Percentiles rank a stretch among this genome's conserved stretches.
phyloP scores from a whole-genome alignment of 2,888 invertebrate species.

The Ectemnius continuus region DNA sequence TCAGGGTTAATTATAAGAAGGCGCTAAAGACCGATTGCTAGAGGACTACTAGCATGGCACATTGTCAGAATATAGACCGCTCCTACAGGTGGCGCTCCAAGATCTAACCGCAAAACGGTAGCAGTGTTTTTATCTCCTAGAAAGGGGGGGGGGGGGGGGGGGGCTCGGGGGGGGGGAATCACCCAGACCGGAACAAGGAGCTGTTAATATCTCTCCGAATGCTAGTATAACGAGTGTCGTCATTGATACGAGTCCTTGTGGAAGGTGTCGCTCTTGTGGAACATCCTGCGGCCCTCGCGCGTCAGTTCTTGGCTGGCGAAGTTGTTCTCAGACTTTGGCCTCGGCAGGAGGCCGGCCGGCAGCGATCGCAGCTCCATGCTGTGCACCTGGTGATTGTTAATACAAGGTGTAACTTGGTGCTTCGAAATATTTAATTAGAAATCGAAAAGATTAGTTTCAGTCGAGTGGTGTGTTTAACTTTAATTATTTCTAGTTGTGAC shows the following conservation, averaged over 20 bases:
- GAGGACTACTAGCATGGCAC: constrained; percentile 60
- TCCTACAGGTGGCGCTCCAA: constrained; percentile 56
- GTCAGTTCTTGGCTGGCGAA: constrained; percentile 83
- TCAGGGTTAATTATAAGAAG: constrained; percentile 59
- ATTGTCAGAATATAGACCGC: constrained; percentile 56
- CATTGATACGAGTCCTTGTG: constrained; percentile 86
- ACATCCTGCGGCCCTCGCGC: constrained; percentile 79
- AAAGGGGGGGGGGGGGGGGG: constrained; percentile 27
- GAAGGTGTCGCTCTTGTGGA: constrained; percentile 90
- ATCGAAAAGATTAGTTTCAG: too few relatives aligned
- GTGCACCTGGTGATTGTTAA: constrained; percentile 80
- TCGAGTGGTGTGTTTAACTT: too few relatives aligned
- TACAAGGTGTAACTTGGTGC: too few relatives aligned
- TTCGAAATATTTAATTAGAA: too few relatives aligned
- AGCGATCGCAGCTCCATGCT: constrained; percentile 84
- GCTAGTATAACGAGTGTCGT: constrained; percentile 86
- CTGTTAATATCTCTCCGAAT: constrained; percentile 75
- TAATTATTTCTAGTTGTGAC: too few relatives aligned
- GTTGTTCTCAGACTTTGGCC: constrained; percentile 91
- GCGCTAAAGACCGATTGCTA: constrained; percentile 62
- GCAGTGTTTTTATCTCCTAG: constrained; percentile 27
- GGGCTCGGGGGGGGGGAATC: constrained; percentile 18
- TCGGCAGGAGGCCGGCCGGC: constrained; percentile 83
- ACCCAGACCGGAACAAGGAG: constrained; percentile 53
- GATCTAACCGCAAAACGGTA: constrained; percentile 41